Evolutionary conservation across 2,797 vertebrate genomes (phyloP).

Genomic region (Salmo trutta): DNA sequence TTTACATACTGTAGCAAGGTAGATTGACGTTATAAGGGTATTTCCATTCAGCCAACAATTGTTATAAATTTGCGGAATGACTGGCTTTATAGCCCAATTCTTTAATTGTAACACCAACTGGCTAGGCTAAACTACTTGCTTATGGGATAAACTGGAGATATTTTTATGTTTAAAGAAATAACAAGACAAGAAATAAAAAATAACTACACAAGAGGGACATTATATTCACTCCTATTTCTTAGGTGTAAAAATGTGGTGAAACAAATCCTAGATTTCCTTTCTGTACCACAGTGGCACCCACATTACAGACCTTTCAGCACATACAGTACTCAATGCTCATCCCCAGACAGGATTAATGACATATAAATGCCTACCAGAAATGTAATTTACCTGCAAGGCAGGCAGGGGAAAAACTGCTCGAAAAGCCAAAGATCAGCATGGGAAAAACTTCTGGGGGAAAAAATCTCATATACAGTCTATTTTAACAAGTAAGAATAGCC

Average conservation of each 20-base stretch:
- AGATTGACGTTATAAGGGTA: conserved; percentile 73
- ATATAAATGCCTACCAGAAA: not conserved
- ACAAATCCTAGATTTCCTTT: not conserved
- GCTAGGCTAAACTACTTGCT: not conserved
- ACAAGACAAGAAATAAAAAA: not conserved
- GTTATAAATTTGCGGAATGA: not conserved
- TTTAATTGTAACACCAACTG: not conserved
- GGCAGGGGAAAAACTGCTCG: not conserved
- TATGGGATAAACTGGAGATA: not conserved
- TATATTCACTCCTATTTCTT: not conserved
- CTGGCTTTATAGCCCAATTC: not conserved
- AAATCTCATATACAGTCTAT: not conserved
- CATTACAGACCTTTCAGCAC: not conserved
- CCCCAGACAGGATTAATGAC: conserved; percentile 1
- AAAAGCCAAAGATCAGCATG: not conserved
- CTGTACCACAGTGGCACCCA: not conserved
- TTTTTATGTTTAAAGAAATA: not conserved
- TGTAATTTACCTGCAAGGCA: not conserved
- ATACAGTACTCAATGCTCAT: not conserved
- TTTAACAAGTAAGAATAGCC: not conserved
- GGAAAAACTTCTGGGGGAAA: too few species aligned
- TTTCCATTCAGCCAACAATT: conserved; percentile 39
- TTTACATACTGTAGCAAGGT: conserved; percentile 66
- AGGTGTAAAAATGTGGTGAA: not conserved
- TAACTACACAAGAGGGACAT: not conserved